Evolutionary conservation across 2,113 vertebrate genomes (phyloP), one percentile per base, ranked within the genome.

Genomic region (Pao palembangensis): DNA sequence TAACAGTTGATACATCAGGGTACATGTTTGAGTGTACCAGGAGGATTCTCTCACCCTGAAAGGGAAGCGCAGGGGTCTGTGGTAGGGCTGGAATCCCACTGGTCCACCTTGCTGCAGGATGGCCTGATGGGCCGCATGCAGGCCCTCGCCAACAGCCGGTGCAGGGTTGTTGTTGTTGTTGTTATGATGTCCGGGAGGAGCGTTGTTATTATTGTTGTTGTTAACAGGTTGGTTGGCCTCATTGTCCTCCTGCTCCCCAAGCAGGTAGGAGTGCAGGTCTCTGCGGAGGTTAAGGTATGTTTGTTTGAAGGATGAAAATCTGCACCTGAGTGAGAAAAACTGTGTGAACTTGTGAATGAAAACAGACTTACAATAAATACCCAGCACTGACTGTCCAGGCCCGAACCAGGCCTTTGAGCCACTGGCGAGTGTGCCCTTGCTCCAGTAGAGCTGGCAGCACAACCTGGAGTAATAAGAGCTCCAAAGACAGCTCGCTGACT

Each of bases 71-170:
- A 94, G 88, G 67, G 97, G 96, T 73, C 94, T 92, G 25, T 92
- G 95, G 81, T 99, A 99, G 62, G 97, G 97, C 87, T 99, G 97
- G 85, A 99, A 99, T 75, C 97, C 97, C 18, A 99, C 94, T 38
- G 96, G 96, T 4, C 95, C 97, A 38, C 96, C 97, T 76, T 99
- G 97, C 56, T 99, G 96, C 55, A 99, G 91, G 76, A 99, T 99
- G 90, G 97, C 97, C 89, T 99, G 96, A 79, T 99, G 97, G 46
- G 96, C 97, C 5, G 96, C 96, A 28, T 99, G 96, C 56, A 99
- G 90, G 46, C 97, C 97, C 80, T 98, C 97, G 0, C 95, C 97
- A 53, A 96, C 95, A 41, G 92, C 94, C 11, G 96, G 96, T 38
- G 93, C 81, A 5, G 93, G 94, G 19, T 97, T 96, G 72, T 95